A percentile compares a stretch with the other conserved stretches of the same genome.
Evolutionary conservation across 2,888 invertebrate species (phyloP).

Genomic region (Dascillus cervinus): DNA sequence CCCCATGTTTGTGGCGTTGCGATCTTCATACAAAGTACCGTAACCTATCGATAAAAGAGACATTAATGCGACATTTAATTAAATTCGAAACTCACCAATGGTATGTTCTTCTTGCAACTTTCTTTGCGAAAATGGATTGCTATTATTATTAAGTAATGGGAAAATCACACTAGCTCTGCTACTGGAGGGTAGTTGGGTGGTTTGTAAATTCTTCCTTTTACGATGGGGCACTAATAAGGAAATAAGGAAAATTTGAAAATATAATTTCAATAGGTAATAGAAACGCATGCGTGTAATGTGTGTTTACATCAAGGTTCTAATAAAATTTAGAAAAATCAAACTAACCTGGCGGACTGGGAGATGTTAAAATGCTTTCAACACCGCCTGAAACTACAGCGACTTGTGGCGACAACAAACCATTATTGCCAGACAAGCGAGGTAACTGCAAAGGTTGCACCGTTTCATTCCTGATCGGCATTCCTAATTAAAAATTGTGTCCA

Average conservation of each 20-base stretch:
- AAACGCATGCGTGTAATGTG: too few species aligned
- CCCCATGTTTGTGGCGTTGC: conserved; percentile 47
- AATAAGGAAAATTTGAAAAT: too few species aligned
- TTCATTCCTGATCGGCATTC: too few species aligned
- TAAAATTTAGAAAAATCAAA: too few species aligned
- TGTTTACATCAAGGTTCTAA: too few species aligned
- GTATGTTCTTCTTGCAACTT: conserved; percentile 50
- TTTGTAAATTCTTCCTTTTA: conserved; percentile 18
- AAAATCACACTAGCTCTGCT: conserved; percentile 71
- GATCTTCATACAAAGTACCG: conserved; percentile 66
- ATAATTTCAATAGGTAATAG: too few species aligned
- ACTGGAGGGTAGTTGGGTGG: conserved; percentile 54
- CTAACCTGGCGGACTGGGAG: conserved; percentile 57
- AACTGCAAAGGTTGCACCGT: too few species aligned
- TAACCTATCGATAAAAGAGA: conserved; percentile 51
- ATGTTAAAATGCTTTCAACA: conserved; percentile 41
- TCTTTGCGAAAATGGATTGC: conserved; percentile 50
- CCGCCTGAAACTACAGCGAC: conserved; percentile 39
- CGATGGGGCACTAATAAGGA: not conserved
- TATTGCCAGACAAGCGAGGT: conserved; percentile 18
- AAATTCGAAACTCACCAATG: conserved; percentile 1
- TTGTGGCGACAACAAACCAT: conserved; percentile 29
- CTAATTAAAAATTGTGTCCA: not conserved
- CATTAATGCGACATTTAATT: not conserved
- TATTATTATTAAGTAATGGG: conserved; percentile 55